A percentile compares a stretch with the other conserved stretches of the same genome.
Conservation (phyloP, 2,888 invertebrate species). For the Anticlea derivata region DNA sequence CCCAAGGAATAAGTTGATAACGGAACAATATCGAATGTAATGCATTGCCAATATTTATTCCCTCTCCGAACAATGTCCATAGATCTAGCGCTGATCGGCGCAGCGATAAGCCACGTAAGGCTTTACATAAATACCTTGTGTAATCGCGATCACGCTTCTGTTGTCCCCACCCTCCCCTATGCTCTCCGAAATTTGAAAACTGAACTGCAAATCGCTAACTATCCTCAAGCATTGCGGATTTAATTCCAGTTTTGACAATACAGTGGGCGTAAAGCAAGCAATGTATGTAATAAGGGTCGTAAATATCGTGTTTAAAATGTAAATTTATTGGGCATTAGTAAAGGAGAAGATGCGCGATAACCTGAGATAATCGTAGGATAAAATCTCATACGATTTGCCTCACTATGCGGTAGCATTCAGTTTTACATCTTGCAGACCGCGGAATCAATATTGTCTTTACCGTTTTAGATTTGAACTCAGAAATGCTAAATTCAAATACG, state of each 20-base stretch:
- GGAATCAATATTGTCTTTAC: constrained; percentile 42
- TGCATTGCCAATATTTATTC: constrained; percentile 44
- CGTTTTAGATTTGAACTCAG: constrained; percentile 2
- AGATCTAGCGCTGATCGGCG: constrained; percentile 45
- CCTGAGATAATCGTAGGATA: constrained; percentile 74
- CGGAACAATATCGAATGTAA: constrained; percentile 23
- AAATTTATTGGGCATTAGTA: constrained; percentile 43
- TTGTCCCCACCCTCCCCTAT: constrained; percentile 39
- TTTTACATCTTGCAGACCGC: constrained; percentile 46
- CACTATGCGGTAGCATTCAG: constrained; percentile 60
- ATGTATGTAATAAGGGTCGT: constrained; percentile 33
- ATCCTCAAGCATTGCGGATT: constrained; percentile 38
- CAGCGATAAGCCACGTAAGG: constrained; percentile 46
- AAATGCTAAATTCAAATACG: not conserved
- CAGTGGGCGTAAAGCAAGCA: constrained; percentile 17
- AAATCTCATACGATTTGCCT: constrained; percentile 71
- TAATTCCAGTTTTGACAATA: not conserved
- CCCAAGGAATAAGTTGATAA: constrained; percentile 12
- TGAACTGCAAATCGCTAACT: constrained; percentile 1
- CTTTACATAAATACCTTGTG: constrained; percentile 74
- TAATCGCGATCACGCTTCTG: constrained; percentile 67
- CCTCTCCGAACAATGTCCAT: constrained; percentile 41
- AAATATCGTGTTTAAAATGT: constrained; percentile 19
- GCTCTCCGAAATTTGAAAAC: constrained; percentile 19
- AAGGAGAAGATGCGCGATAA: constrained; percentile 65